Percentiles rank a stretch among this genome's conserved stretches.
These are phyloP conservation scores for Drosophila peninsularis DNA, from an alignment of 2,888 invertebrate species.

Conservation along the genomic window DNA sequence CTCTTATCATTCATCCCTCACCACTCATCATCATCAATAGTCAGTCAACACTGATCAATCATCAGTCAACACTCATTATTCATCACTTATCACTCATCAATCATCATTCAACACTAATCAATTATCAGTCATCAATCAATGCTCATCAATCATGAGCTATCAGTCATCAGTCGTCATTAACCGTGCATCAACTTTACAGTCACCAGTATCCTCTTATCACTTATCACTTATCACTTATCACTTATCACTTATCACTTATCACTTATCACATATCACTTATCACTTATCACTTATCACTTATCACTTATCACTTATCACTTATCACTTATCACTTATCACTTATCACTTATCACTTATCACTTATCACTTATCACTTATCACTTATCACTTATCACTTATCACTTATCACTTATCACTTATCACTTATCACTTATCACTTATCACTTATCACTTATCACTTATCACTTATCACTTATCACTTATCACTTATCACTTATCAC, in stretches of 20 bases:
- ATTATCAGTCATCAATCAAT: neutral
- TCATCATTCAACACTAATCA: neutral
- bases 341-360: neutral
- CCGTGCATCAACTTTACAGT: neutral
- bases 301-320: neutral
- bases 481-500: neutral
- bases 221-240: neutral
- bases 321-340: no score
- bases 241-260: neutral
- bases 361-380: no score
- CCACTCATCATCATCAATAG: no score
- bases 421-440: neutral
- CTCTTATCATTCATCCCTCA: neutral
- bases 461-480: neutral
- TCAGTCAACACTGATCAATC: no score
- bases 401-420: neutral
- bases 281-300: no score
- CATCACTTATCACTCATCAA: neutral
- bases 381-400: neutral
- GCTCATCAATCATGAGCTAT: neutral
- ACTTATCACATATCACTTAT: neutral
- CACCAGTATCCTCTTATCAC: neutral
- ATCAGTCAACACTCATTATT: neutral
- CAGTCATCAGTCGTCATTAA: neutral
- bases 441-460: no score